Base-by-base conservation (phyloP, 2,888 invertebrate genomes). In the Troides helena region DNA sequence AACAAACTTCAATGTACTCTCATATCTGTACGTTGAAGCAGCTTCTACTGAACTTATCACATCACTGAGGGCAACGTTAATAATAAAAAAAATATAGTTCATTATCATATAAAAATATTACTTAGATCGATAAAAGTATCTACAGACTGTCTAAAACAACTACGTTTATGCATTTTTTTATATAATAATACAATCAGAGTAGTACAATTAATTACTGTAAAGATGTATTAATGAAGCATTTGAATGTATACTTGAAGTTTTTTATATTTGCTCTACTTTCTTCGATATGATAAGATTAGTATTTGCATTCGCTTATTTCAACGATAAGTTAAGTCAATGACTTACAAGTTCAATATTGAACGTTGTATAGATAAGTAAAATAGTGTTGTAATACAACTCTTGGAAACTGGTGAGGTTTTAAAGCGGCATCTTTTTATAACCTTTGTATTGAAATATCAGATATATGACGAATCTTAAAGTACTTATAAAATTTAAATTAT, bases 311-410 rank as follows among this genome's bases (percentile, higher is more conserved):
- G 53, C 36, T 56, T 74, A 74, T 59, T 65, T 69, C 78, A 80
- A 77, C 74, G 62, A 67, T 53, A 73, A 74, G 77, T 46, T 46
- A 46, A 46, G 46, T 79, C 78, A 72, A 72, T 75, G 78, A 81
- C 80, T 74, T 69, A 74, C 73, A 75, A 75, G 74, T 78, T 76
- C 74, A 77, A 76, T 74, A 76, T 72, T 65, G 72, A 58, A 62
- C 50, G 57, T 62, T 65, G 23, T n/a, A 18, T 46, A 25, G 56
- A 62, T 62, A 67, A 23, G 53, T 58, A 62, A 66, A 30, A 1
- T n/a, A 53, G 53, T 23, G n/a, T 23, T 21, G 53, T 18, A 53
- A n/a, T n/a, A 53, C 53, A 2, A 53, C 5, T 53, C n/a, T n/a
- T 53, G 18, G n/a, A n/a, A n/a, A 18, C n/a, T 53, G n/a, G 2